Percentiles rank a stretch among this genome's conserved stretches.
phyloP scores from a whole-genome alignment of 2,113 vertebrate species.

The Acrocephalus kingi region DNA sequence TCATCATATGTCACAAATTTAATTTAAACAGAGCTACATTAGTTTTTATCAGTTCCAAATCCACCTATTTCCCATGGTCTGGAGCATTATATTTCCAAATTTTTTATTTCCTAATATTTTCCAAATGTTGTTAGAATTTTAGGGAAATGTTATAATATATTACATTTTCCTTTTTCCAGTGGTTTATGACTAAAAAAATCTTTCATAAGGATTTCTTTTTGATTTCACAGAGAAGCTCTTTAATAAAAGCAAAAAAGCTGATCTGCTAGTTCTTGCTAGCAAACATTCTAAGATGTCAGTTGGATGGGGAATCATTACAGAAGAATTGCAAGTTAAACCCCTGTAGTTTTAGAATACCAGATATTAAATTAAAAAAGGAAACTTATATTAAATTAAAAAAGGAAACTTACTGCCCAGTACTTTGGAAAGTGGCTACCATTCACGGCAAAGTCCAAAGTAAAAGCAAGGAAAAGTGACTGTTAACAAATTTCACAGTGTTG shows the following conservation, averaged over 20 bases:
- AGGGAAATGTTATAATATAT: neutral
- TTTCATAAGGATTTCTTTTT: neutral
- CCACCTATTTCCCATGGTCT: neutral
- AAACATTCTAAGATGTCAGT: neutral
- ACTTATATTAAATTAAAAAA: neutral
- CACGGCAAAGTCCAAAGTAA: neutral
- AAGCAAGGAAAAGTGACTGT: neutral
- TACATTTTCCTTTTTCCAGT: neutral
- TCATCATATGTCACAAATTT: conserved; percentile 7
- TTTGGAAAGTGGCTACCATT: neutral
- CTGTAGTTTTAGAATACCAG: neutral
- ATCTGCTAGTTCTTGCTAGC: neutral
- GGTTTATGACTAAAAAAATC: neutral
- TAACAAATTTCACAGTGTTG: neutral
- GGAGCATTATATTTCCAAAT: neutral
- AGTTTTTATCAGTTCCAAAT: conserved; percentile 18
- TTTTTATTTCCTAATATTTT: conserved; percentile 43
- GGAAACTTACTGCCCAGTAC: neutral
- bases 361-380: neutral
- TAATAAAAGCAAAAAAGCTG: neutral
- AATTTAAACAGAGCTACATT: neutral
- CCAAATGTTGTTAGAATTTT: conserved; percentile 41
- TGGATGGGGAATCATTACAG: neutral
- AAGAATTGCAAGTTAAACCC: neutral
- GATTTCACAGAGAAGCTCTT: neutral